Percentiles rank a stretch among this genome's conserved stretches.
Conservation (phyloP, 2,888 invertebrate genomes). For the Leptinotarsa rubiginosa region DNA sequence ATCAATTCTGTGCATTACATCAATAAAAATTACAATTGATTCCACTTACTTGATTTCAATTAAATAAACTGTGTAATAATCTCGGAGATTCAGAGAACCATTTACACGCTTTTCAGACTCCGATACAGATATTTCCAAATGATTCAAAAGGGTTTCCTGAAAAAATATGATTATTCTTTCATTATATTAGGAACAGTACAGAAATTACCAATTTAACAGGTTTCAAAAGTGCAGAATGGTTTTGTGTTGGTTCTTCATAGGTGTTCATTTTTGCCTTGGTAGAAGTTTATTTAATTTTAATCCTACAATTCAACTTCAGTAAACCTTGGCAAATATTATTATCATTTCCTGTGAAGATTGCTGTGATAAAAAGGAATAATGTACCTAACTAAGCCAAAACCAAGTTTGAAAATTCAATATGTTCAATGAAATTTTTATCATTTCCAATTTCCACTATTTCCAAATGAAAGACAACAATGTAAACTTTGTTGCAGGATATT, state of each 20-base stretch:
- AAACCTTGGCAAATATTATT: not conserved
- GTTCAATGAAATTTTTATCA: no score
- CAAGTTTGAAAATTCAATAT: not conserved
- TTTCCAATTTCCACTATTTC: no score
- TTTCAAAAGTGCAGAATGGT: slow-evolving; percentile 4
- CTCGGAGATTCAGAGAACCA: slow-evolving; percentile 79
- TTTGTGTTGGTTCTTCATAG: slow-evolving; percentile 25
- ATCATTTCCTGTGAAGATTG: slow-evolving; percentile 20
- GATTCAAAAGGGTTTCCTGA: slow-evolving; percentile 73
- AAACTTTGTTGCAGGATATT: no score
- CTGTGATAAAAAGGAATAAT: not conserved
- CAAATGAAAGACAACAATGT: no score
- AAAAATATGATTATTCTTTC: not conserved
- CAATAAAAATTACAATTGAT: slow-evolving; percentile 6
- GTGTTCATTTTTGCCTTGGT: slow-evolving; percentile 24
- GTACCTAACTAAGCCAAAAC: no score
- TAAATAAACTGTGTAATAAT: slow-evolving; percentile 83
- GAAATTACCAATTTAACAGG: slow-evolving; percentile 20
- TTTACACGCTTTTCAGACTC: slow-evolving; percentile 83
- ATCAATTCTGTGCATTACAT: not conserved
- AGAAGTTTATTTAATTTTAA: slow-evolving; percentile 6
- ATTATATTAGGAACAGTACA: not conserved
- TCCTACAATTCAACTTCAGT: slow-evolving; percentile 1
- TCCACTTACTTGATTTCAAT: slow-evolving; percentile 80
- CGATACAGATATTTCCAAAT: slow-evolving; percentile 80